Evolutionary conservation across 2,888 invertebrate species (phyloP).

Genomic region (Macroteleia sp.): DNA sequence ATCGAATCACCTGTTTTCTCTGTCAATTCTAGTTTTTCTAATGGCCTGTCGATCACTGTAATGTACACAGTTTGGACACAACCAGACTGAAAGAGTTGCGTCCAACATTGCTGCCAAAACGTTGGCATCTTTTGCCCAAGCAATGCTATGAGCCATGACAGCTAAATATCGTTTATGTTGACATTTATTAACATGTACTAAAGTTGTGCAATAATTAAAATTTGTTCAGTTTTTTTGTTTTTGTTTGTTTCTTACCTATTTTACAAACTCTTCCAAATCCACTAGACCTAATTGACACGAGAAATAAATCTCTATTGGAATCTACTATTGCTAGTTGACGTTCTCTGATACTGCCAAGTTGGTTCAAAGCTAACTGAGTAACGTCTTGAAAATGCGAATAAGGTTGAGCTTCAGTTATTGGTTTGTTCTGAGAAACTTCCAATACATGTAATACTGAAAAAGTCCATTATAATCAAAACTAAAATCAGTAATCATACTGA

Average conservation of each 20-base stretch:
- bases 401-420: slow-evolving; percentile 90
- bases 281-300: slow-evolving; percentile 88
- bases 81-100: slow-evolving; percentile 91
- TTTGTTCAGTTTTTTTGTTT: too few species aligned
- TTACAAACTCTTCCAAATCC: slow-evolving; percentile 81
- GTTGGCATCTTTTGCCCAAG: slow-evolving; percentile 91
- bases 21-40: slow-evolving; percentile 82
- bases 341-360: slow-evolving; percentile 91
- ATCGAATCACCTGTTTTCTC: slow-evolving; percentile 81
- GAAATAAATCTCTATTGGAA: slow-evolving; percentile 93
- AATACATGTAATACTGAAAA: slow-evolving; percentile 89
- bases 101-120: slow-evolving; percentile 92
- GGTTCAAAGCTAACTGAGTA: slow-evolving; percentile 92
- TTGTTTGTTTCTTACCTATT: slow-evolving; percentile 74
- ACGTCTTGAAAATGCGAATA: slow-evolving; percentile 91
- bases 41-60: slow-evolving; percentile 88
- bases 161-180: too few species aligned
- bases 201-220: too few species aligned
- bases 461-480: too few species aligned
- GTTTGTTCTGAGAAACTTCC: slow-evolving; percentile 91
- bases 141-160: slow-evolving; percentile 87
- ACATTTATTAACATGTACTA: too few species aligned
- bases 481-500: too few species aligned
- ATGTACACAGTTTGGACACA: slow-evolving; percentile 85
- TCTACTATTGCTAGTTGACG: slow-evolving; percentile 95